A percentile compares a stretch with the other conserved stretches of the same genome.
Conservation (phyloP, 2,888 invertebrate genomes). For the Eilema griseolum region DNA sequence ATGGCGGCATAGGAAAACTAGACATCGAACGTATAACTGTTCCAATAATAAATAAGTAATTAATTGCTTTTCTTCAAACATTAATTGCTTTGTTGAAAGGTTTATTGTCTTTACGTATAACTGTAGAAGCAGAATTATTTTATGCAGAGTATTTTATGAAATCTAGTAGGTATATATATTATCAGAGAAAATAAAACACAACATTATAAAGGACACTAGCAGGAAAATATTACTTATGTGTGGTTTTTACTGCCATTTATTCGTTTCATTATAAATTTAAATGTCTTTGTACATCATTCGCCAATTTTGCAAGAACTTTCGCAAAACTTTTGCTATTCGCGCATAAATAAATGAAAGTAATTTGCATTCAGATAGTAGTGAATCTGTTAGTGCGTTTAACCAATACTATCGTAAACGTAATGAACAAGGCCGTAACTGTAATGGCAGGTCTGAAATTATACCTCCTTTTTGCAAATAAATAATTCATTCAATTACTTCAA, state of each 20-base stretch:
- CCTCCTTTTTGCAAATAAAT: slow-evolving; percentile 22
- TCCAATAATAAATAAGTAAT: not conserved
- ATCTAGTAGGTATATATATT: not conserved
- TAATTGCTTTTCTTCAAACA: not conserved
- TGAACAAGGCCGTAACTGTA: slow-evolving; percentile 40
- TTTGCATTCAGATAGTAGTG: not conserved
- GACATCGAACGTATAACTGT: not conserved
- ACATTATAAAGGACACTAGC: too few relatives aligned
- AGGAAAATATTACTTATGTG: too few relatives aligned
- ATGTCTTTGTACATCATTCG: not conserved
- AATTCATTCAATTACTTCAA: slow-evolving; percentile 18
- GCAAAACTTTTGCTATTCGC: not conserved
- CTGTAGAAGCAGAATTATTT: too few relatives aligned
- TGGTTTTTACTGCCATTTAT: not conserved
- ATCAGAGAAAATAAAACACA: too few relatives aligned
- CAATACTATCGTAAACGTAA: slow-evolving; percentile 35
- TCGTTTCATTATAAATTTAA: too few relatives aligned
- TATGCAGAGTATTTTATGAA: not conserved
- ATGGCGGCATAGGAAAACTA: not conserved
- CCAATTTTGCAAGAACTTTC: not conserved
- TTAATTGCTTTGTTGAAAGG: too few relatives aligned
- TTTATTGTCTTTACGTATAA: too few relatives aligned
- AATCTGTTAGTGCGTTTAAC: slow-evolving; percentile 4
- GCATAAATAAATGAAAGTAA: not conserved
- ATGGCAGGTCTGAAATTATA: slow-evolving; percentile 29